Conservation (phyloP, 2,888 invertebrate genomes). For the Apodemia duryi region DNA sequence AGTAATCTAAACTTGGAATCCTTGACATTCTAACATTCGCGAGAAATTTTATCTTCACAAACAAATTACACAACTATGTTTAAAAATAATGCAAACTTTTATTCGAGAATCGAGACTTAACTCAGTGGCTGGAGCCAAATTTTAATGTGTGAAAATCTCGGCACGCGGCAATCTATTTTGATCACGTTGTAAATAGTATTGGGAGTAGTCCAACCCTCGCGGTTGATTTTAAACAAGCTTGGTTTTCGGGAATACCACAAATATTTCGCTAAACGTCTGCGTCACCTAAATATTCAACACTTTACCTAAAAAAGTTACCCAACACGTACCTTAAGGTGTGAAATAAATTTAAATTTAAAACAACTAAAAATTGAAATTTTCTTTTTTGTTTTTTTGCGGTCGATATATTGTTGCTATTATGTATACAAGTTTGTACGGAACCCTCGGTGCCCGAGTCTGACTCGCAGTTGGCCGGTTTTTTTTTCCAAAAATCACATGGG, state of each 20-base stretch:
- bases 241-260: background rate
- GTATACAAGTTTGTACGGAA: too few species aligned
- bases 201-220: conserved; percentile 40
- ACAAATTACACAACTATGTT: background rate
- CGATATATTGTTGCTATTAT: too few species aligned
- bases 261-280: background rate
- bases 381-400: too few species aligned
- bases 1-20: background rate
- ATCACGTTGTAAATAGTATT: conserved; percentile 43
- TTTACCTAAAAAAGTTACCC: too few species aligned
- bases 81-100: background rate
- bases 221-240: conserved; percentile 12
- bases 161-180: conserved; percentile 40
- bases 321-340: too few species aligned
- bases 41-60: background rate
- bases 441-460: too few species aligned
- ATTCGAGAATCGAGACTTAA: background rate
- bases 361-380: too few species aligned
- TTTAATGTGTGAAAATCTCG: conserved; percentile 21
- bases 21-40: background rate
- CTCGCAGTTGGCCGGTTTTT: too few species aligned
- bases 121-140: conserved; percentile 13
- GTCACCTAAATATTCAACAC: background rate
- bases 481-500: too few species aligned
- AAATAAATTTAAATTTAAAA: too few species aligned